A percentile compares a stretch with the other conserved stretches of the same genome.
Conservation (phyloP, 2,888 invertebrate genomes). For the Scaeva pyrastri region DNA sequence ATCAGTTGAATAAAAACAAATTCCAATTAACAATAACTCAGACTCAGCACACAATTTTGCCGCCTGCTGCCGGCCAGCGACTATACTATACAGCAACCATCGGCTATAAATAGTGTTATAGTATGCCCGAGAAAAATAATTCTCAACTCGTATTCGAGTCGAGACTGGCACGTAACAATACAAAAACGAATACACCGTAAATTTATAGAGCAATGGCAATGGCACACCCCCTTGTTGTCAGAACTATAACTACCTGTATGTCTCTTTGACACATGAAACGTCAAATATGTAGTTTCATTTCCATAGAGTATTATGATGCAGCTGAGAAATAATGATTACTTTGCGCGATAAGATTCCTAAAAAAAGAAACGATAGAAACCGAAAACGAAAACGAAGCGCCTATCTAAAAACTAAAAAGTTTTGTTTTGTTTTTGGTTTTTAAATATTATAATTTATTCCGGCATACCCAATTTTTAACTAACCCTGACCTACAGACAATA, state of each 20-base stretch:
- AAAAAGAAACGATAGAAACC: not conserved
- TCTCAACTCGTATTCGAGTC: constrained; percentile 33
- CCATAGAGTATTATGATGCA: constrained; percentile 28
- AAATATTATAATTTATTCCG: constrained; percentile 71
- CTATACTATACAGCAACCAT: too few species aligned
- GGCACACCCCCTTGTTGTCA: constrained; percentile 50
- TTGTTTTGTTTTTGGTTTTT: constrained; percentile 19
- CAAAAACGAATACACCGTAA: constrained; percentile 50
- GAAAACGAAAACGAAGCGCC: constrained; percentile 23
- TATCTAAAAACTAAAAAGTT: not conserved
- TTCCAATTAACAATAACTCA: constrained; percentile 72
- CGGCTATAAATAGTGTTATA: constrained; percentile 62
- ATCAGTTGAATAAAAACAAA: constrained; percentile 46
- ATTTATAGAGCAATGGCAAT: constrained; percentile 32
- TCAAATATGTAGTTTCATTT: constrained; percentile 45
- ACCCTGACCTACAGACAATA: constrained; percentile 77
- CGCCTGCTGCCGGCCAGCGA: constrained; percentile 22
- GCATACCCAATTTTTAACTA: constrained; percentile 63
- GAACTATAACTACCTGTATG: constrained; percentile 48
- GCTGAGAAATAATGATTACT: constrained; percentile 53
- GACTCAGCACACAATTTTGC: constrained; percentile 53
- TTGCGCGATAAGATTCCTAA: constrained; percentile 6
- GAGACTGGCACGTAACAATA: constrained; percentile 61
- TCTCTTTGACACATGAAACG: constrained; percentile 46
- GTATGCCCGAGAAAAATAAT: constrained; percentile 49